Base-by-base conservation (phyloP, 2,113 vertebrate genomes). In the Pseudorasbora parva region DNA sequence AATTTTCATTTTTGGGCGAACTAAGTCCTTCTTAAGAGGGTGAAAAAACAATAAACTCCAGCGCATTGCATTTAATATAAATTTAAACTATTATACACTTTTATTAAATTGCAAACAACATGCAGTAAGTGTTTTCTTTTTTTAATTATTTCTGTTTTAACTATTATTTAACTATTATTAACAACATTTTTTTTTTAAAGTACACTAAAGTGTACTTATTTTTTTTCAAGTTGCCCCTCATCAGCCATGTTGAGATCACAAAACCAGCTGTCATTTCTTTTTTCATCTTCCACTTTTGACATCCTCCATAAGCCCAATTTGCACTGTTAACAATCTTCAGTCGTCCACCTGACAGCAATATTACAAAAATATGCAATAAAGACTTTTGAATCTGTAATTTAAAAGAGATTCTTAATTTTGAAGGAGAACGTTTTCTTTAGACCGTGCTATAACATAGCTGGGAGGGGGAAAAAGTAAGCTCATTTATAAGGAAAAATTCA, bases 381-480 rank as follows among this genome's bases (percentile, higher is more conserved):
- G 25, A 23, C 37, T 23, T 51, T 19, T 51, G n/a, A n/a, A 74
- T 74, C 72, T 74, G 72, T 72, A 51, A 74, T 74, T 73, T 15
- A 74, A 30, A 41, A 45, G 2, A 45, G 21, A 41, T 0, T 72
- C 41, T 23, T 45, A 25, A 72, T 72, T 41, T 45, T 14, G 5
- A 71, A 71, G 41, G n/a, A 14, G 68, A 71, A 71, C 0, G 5
- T 45, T 72, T 72, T 45, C 41, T 45, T 72, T 43, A 43, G 68
- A 25, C 5, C 14, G 5, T 21, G 5, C 37, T n/a, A 69, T 10
- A 71, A 8, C 37, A 23, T 43, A 49, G 7, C 69, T 17, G 41
- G 15, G 45, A 17, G 45, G 37, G 7, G 45, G 37, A 12, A 19
- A 45, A 41, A n/a, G 69, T 8, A 30, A 49, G 12, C n/a, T 73